A percentile compares a stretch with the other conserved stretches of the same genome.
These are phyloP conservation scores for Discoglossus pictus DNA, from an alignment of 2,797 vertebrate genomes.

Conservation along the genomic window DNA sequence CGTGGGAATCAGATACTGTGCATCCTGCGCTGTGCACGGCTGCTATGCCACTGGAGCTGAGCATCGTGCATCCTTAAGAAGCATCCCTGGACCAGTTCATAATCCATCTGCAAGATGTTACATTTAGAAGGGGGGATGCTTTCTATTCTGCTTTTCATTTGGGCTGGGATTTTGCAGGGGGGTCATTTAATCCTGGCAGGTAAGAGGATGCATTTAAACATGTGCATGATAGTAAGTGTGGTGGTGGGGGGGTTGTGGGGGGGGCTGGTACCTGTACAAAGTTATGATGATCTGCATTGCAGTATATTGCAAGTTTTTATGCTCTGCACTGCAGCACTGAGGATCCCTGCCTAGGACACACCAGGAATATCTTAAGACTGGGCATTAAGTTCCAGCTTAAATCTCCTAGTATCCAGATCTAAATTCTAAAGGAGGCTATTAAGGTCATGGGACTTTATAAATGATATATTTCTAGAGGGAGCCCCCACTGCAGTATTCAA, in stretches of 20 bases:
- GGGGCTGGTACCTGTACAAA: conserved; percentile 3
- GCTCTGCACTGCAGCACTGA: conserved; percentile 42
- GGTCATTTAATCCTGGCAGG: conserved; percentile 14
- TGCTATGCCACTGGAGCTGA: conserved; percentile 20
- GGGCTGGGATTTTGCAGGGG: conserved; percentile 19
- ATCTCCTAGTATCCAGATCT: neutral
- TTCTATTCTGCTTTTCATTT: conserved; percentile 17
- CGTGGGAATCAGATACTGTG: conserved; percentile 27
- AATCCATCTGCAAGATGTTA: conserved; percentile 14
- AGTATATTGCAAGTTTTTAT: conserved; percentile 30
- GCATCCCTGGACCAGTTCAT: conserved; percentile 29
- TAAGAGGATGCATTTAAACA: conserved; percentile 4
- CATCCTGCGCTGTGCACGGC: conserved; percentile 17
- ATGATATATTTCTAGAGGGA: too few relatives aligned
- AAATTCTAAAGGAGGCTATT: neutral
- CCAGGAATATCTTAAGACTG: neutral
- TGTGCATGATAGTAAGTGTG: too few relatives aligned
- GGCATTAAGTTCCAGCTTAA: neutral
- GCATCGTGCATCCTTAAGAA: conserved; percentile 21
- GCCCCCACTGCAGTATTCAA: conserved; percentile 4
- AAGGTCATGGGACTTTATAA: too few relatives aligned
- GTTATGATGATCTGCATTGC: conserved; percentile 41
- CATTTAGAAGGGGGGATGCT: conserved; percentile 4
- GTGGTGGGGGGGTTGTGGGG: neutral
- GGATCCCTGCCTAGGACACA: conserved; percentile 18